These are phyloP conservation scores for Calosoma granatense DNA, from an alignment of 1,140 invertebrate species.

Conservation along the genomic window DNA sequence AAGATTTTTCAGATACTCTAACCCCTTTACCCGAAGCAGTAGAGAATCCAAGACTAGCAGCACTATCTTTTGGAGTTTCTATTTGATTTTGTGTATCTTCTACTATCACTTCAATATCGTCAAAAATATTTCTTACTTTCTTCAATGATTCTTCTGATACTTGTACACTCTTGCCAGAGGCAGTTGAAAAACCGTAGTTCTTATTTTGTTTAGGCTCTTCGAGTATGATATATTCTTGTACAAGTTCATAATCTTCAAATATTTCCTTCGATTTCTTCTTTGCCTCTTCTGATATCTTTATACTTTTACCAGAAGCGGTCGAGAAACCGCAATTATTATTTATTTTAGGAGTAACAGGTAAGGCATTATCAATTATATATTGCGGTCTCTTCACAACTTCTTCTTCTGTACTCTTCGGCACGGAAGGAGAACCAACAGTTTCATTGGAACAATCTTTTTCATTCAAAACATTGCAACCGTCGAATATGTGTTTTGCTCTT, in stretches of 20 bases:
- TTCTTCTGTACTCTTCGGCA: background rate
- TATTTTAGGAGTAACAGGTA: background rate
- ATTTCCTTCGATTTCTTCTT: constrained; percentile 25
- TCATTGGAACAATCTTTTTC: too few relatives aligned
- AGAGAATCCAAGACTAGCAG: constrained; percentile 24
- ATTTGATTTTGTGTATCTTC: background rate
- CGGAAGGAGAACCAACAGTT: too few relatives aligned
- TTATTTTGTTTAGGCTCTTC: background rate
- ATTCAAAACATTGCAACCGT: constrained; percentile 11
- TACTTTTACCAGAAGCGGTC: constrained; percentile 30
- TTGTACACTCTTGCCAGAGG: constrained; percentile 29
- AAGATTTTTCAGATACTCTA: constrained; percentile 26
- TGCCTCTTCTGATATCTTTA: constrained; percentile 27
- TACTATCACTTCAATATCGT: background rate
- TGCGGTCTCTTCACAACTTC: background rate
- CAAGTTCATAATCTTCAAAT: constrained; percentile 14
- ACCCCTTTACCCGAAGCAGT: constrained; percentile 35
- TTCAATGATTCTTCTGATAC: constrained; percentile 30
- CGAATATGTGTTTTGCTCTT: constrained; percentile 20
- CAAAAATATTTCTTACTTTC: constrained; percentile 20
- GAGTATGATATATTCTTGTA: background rate
- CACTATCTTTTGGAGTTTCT: background rate
- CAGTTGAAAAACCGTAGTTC: constrained; percentile 18
- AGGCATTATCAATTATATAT: background rate
- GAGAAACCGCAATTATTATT: constrained; percentile 15